A percentile compares a stretch with the other conserved stretches of the same genome.
phyloP scores from a whole-genome alignment of 2,888 invertebrate genomes.

The Epistrophe grossulariae region DNA sequence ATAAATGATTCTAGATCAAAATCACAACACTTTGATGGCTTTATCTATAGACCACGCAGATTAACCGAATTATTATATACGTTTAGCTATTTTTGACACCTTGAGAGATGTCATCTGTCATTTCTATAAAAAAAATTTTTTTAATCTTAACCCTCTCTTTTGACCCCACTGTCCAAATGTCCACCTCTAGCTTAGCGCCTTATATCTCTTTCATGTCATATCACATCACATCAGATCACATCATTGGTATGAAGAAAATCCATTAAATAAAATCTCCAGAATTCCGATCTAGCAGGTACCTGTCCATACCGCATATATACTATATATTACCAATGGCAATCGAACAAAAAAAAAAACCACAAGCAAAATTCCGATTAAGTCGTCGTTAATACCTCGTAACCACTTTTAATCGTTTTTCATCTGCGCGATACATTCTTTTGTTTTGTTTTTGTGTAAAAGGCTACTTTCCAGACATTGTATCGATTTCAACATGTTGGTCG shows the following conservation, averaged over 20 bases:
- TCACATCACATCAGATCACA: slow-evolving; percentile 62
- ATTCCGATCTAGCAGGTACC: slow-evolving; percentile 22
- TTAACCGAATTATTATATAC: not conserved
- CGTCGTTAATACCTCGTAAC: slow-evolving; percentile 75
- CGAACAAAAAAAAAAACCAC: slow-evolving; percentile 54
- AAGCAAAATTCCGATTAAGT: slow-evolving; percentile 76
- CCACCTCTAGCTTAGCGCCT: slow-evolving; percentile 65
- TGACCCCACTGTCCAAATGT: slow-evolving; percentile 39
- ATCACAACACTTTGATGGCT: not conserved
- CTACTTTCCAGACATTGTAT: slow-evolving; percentile 74
- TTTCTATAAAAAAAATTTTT: not conserved
- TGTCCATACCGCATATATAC: not conserved
- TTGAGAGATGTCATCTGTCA: slow-evolving; percentile 36
- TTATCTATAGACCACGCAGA: not conserved
- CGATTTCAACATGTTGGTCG: slow-evolving; percentile 74
- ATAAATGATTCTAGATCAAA: not conserved
- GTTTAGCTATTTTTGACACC: slow-evolving; percentile 26
- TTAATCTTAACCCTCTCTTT: not conserved
- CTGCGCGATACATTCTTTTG: slow-evolving; percentile 62
- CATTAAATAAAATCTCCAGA: slow-evolving; percentile 55
- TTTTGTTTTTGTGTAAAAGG: slow-evolving; percentile 59
- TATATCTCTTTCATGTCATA: slow-evolving; percentile 69
- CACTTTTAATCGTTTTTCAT: slow-evolving; percentile 75
- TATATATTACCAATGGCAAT: slow-evolving; percentile 19
- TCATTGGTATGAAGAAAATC: slow-evolving; percentile 51